Evolutionary conservation across 1,140 invertebrate species (phyloP), one percentile per base, ranked within the genome.

Genomic region (Aleiodes sp.): DNA sequence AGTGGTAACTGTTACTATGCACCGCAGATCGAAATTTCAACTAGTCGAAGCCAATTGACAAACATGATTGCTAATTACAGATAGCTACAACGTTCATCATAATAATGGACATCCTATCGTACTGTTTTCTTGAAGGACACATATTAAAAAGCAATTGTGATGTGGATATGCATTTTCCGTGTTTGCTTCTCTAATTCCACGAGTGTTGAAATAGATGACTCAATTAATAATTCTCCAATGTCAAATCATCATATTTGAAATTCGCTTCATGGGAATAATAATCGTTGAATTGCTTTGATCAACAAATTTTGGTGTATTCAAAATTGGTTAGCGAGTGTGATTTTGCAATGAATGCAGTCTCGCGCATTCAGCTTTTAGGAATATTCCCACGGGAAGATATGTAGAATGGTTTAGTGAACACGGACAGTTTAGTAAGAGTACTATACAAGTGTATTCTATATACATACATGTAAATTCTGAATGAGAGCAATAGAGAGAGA

Each of bases 321-420:
- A 24, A 24, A 52, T 4, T 19, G 10, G 21, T 10, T 14, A 19
- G 46, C 2, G 4, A 9, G 46, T 52, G 46, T 21, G 21, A 52
- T 52, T 52, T 52, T 52, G 16, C 46, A 52, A 24, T 52, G 46
- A 52, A 52, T 52, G 46, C 46, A 52, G 9, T 52, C 9, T 4
- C 46, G 21, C 46, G 26, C 16, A 52, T 52, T 52, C 19, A 52
- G 46, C 46, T 16, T 52, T 52, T 52, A 24, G 46, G n/a, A 52
- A 21, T 7, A 52, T 52, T 52, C 26, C 46, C 19, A 52, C 26
- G 26, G 46, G 46, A 52, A 21, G 21, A 52, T 52, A 52, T 21
- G 26, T 24, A 52, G 16, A 24, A 52, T 10, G 46, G 46, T 52
- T 52, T 52, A 52, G 21, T 52, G 46, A 52, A 21, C 16, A 24